Evolutionary conservation across 2,113 vertebrate genomes (phyloP), one percentile per base, ranked within the genome.

Genomic region (Catharus minimus): DNA sequence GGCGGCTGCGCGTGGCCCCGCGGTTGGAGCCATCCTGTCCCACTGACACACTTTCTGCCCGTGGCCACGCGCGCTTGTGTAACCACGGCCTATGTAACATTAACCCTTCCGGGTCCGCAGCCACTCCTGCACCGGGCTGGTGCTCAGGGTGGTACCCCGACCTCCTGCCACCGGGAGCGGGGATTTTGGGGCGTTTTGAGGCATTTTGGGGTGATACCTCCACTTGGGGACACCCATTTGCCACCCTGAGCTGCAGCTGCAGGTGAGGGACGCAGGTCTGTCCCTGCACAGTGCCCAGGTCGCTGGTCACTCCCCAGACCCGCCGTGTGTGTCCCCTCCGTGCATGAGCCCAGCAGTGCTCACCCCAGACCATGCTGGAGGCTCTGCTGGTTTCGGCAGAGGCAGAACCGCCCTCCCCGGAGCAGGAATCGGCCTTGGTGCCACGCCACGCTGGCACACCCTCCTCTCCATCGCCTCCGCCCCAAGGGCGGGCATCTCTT

Each of bases 41-140:
- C 84, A 96, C 93, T 97, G 96, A 97, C 96, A 97, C 92, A 95
- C 89, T 96, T 95, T 79, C 55, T 33, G 94, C 92, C 88, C 21
- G 19, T 10, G 80, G 88, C 75, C 90, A 38, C 83, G 39, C 18
- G 4, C 3, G 10, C 86, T 96, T 95, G 95, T 91, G 80, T 95
- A 95, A 96, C 46, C 9, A 2, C 6, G 4, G 72, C 81, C 36
- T 50, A 14, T 27, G 49, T 27, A 27, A 50, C 24, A 0, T 89
- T 89, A 93, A 90, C 90, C 88, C 93, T 86, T 57, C n/a, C 74
- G 2, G 1, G 4, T 27, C 56, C 23, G 13, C 15, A 0, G 58
- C 27, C 14, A 0, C 38, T 7, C 32, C 13, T 7, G 7, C 3
- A 7, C 1, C 9, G 36, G 23, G 33, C 24, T 1, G 5, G 1